These are phyloP conservation scores for Margaritifera margaritifera DNA, from an alignment of 2,888 invertebrate species.

Conservation along the genomic window DNA sequence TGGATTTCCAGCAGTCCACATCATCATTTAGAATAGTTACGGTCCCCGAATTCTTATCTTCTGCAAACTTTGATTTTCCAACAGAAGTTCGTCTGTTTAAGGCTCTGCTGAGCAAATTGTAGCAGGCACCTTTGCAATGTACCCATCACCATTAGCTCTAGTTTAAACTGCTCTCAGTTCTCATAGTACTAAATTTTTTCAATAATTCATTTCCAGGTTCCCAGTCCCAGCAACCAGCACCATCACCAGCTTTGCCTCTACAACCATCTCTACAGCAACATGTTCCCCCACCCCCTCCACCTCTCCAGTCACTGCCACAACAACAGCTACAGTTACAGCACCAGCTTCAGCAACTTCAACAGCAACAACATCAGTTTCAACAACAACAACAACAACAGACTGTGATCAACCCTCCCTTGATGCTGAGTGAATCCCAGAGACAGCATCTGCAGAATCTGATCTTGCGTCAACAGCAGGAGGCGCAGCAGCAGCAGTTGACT, in stretches of 20 bases:
- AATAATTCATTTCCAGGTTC: conserved; percentile 16
- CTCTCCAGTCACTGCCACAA: conserved; percentile 28
- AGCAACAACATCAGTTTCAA: conserved; percentile 32
- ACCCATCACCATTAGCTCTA: no score
- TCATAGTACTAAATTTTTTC: neutral
- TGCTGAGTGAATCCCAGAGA: conserved; percentile 36
- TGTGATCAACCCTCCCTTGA: conserved; percentile 29
- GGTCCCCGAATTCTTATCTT: no score
- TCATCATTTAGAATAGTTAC: no score
- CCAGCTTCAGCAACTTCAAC: conserved; percentile 48
- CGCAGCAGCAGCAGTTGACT: conserved; percentile 44
- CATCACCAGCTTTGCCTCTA: conserved; percentile 3
- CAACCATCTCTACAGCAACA: conserved; percentile 10
- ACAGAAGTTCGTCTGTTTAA: no score
- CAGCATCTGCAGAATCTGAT: conserved; percentile 50
- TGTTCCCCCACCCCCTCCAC: conserved; percentile 20
- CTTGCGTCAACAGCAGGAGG: conserved; percentile 45
- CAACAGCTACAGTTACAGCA: conserved; percentile 74
- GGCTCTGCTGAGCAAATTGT: no score
- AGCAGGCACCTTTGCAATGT: no score
- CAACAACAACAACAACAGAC: conserved; percentile 22
- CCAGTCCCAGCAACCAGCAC: conserved; percentile 24
- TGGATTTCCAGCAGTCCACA: no score
- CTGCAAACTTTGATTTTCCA: no score
- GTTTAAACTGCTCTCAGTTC: no score